Percentiles rank a stretch among this genome's conserved stretches.
phyloP scores from a whole-genome alignment of 2,797 vertebrate genomes.

The Rhinella marina region DNA sequence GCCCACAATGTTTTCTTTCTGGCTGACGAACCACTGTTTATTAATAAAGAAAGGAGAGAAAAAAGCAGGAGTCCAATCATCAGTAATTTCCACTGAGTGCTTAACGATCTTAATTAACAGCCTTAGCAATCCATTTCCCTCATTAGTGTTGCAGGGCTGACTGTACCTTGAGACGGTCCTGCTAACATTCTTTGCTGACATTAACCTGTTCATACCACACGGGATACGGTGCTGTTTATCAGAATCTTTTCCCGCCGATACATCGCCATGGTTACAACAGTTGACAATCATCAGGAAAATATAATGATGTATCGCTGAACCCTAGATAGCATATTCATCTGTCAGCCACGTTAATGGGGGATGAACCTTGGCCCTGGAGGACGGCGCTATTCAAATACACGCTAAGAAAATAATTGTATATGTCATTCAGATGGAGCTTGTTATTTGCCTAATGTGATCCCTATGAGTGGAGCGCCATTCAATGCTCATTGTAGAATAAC shows the following conservation, averaged over 20 bases:
- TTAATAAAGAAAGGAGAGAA: slow-evolving; percentile 19
- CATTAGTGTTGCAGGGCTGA: slow-evolving; percentile 52
- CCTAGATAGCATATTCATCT: slow-evolving; percentile 74
- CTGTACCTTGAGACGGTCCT: slow-evolving; percentile 38
- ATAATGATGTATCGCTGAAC: slow-evolving; percentile 65
- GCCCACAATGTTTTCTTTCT: neutral
- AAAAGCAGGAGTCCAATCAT: slow-evolving; percentile 37
- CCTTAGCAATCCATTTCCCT: slow-evolving; percentile 55
- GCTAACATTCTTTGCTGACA: slow-evolving; percentile 28
- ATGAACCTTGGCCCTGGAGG: slow-evolving; percentile 74
- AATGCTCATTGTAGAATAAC: slow-evolving; percentile 73
- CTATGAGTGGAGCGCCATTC: slow-evolving; percentile 73
- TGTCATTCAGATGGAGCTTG: slow-evolving; percentile 77
- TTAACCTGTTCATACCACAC: slow-evolving; percentile 35
- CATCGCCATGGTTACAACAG: slow-evolving; percentile 76
- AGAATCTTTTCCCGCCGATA: slow-evolving; percentile 68
- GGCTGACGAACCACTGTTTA: slow-evolving; percentile 41
- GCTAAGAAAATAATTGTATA: slow-evolving; percentile 78
- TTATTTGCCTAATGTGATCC: slow-evolving; percentile 78
- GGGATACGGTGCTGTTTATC: neutral
- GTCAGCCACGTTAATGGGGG: slow-evolving; percentile 76
- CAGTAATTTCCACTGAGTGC: slow-evolving; percentile 52
- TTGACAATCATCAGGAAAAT: slow-evolving; percentile 44
- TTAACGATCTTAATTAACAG: slow-evolving; percentile 61
- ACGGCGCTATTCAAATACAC: slow-evolving; percentile 75